These are phyloP conservation scores for Aurelia coerulea DNA, from an alignment of 30 jellyfish, hydroid and myxozoan species.

Conservation along the genomic window DNA sequence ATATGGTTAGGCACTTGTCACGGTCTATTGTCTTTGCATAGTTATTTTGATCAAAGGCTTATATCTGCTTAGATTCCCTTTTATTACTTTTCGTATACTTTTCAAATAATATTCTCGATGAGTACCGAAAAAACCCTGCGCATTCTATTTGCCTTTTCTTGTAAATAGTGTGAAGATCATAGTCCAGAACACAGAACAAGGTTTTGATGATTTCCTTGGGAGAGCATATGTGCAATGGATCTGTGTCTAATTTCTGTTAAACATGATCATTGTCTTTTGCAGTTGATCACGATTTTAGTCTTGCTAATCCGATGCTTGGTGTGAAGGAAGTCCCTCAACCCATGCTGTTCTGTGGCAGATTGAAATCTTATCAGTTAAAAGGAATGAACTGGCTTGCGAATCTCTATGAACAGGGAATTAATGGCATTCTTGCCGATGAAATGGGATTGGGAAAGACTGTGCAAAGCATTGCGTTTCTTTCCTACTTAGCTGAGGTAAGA, in stretches of 20 bases:
- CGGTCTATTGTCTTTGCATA: too few species aligned
- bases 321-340: conserved; percentile 89
- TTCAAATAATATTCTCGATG: too few species aligned
- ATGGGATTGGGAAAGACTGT: conserved; percentile 99
- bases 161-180: too few species aligned
- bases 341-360: conserved; percentile 82
- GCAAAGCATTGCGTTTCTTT: conserved; percentile 93
- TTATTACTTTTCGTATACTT: too few species aligned
- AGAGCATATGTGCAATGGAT: background rate
- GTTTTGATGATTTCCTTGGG: too few species aligned
- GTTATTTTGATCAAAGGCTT: too few species aligned
- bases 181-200: too few species aligned
- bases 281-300: conserved; percentile 90
- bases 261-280: background rate
- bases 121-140: too few species aligned
- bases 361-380: conserved; percentile 92
- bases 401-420: conserved; percentile 97
- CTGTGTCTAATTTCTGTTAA: background rate
- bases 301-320: conserved; percentile 90
- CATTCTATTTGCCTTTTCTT: too few species aligned
- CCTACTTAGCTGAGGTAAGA: conserved; percentile 98
- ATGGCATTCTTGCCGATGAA: conserved; percentile 99
- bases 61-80: too few species aligned
- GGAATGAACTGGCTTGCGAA: conserved; percentile 99
- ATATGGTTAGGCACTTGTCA: too few species aligned